These are phyloP conservation scores for Papilio aristodemus DNA, from an alignment of 1,140 invertebrate species.

Conservation along the genomic window DNA sequence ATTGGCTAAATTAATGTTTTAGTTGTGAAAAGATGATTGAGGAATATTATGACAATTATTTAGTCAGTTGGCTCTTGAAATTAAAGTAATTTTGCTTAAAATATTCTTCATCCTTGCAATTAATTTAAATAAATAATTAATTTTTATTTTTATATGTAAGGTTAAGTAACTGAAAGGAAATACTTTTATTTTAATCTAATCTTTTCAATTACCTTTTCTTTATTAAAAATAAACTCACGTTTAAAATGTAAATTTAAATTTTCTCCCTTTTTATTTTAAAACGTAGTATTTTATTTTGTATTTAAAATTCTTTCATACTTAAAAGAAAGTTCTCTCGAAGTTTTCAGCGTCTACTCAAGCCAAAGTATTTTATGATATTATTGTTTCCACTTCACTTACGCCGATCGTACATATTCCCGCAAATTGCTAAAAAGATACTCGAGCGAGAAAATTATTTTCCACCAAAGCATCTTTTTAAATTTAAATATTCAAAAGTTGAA, in stretches of 20 bases:
- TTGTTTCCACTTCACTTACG: constrained; percentile 18
- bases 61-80: background rate
- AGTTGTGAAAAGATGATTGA: background rate
- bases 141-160: no score
- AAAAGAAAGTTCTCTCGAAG: background rate
- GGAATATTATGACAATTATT: background rate
- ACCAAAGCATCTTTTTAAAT: background rate
- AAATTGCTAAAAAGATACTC: constrained; percentile 1
- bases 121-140: no score
- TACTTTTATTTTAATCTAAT: no score
- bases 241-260: background rate
- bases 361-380: constrained; percentile 15
- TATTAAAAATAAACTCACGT: background rate
- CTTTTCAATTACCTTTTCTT: no score
- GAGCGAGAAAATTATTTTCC: background rate
- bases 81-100: no score
- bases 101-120: no score
- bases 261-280: background rate
- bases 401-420: background rate
- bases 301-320: background rate
- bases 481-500: background rate
- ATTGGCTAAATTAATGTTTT: constrained; percentile 6
- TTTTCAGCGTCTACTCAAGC: background rate
- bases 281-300: background rate
- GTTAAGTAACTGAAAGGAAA: no score